Evolutionary conservation across 2,113 vertebrate species (phyloP), one percentile per base, ranked within the genome.

Genomic region (Calyptomena viridis): DNA sequence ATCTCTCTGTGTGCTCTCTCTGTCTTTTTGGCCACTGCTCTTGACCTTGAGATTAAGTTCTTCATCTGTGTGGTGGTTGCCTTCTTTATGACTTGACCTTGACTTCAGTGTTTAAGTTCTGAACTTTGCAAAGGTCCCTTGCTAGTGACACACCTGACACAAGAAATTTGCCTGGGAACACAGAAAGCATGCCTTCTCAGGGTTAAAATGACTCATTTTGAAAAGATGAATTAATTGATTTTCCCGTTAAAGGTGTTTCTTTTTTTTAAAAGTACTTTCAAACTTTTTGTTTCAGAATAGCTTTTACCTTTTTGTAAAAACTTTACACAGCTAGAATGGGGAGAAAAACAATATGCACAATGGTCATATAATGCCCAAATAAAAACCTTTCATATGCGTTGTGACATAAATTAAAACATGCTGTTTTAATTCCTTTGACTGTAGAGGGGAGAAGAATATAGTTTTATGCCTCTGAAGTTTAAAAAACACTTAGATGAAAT

Each of bases 151-250:
- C 8, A 58, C 8, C 44, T 62, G 14, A 19, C 21, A 37, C 27
- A 69, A 59, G 55, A 77, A 89, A 73, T n/a, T 22, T 79, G 39
- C 35, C 42, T 75, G 33, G 47, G 8, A 64, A 44, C 22, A 19
- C 1, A 4, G 14, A 10, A 75, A 37, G 11, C 1, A 0, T 19
- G 5, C 21, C 50, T 72, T 37, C 46, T 73, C 20, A 40, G 46
- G 17, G 18, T 39, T 73, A 35, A 81, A 84, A 39, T 52, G 0
- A 20, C 27, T 80, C 0, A 37, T 83, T 69, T 37, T 50, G 12
- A 53, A 64, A 80, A 84, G 27, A 31, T 58, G 35, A 71, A 72
- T 30, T 24, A 39, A 11, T 53, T 40, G 0, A 16, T 76, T 90
- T 47, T 12, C 5, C 3, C 47, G 27, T 39, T 33, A 62, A 25